phyloP scores from a whole-genome alignment of 2,113 vertebrate species.

The Castor canadensis region DNA sequence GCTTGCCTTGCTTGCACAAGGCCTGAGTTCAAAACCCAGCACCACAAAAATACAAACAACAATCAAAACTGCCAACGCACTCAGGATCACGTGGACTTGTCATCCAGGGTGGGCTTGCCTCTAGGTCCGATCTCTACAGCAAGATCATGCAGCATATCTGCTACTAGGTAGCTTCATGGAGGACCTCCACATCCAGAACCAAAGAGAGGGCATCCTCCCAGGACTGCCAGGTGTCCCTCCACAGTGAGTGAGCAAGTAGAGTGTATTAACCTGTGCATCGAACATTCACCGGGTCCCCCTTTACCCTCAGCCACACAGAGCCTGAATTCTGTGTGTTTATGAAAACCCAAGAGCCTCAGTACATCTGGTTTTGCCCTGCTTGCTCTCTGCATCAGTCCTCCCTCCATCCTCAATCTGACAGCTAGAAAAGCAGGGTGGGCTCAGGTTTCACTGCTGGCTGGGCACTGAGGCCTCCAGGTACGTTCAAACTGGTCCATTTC shows the following conservation, averaged over 20 bases:
- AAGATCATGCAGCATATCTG: neutral
- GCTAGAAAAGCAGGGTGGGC: neutral
- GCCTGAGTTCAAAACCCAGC: too few relatives aligned
- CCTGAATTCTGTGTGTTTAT: neutral
- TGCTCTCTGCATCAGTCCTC: too few relatives aligned
- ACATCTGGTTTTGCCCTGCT: slow-evolving; percentile 28
- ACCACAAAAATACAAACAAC: too few relatives aligned
- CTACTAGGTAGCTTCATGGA: neutral
- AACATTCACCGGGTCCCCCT: neutral
- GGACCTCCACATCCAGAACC: neutral
- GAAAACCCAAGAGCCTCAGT: neutral
- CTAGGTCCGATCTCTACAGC: neutral
- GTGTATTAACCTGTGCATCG: neutral
- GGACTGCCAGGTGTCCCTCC: neutral
- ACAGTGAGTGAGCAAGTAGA: neutral
- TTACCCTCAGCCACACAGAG: neutral
- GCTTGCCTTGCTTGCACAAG: too few relatives aligned
- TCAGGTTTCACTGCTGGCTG: slow-evolving; percentile 50
- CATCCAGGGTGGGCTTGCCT: neutral
- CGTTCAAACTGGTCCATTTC: slow-evolving; percentile 63
- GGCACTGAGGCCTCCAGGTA: slow-evolving; percentile 61
- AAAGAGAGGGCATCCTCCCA: neutral
- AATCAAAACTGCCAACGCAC: neutral
- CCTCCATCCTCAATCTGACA: neutral
- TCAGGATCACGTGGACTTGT: neutral